These are phyloP conservation scores for Salarias fasciatus DNA, from an alignment of 2,797 vertebrate genomes.

Conservation along the genomic window DNA sequence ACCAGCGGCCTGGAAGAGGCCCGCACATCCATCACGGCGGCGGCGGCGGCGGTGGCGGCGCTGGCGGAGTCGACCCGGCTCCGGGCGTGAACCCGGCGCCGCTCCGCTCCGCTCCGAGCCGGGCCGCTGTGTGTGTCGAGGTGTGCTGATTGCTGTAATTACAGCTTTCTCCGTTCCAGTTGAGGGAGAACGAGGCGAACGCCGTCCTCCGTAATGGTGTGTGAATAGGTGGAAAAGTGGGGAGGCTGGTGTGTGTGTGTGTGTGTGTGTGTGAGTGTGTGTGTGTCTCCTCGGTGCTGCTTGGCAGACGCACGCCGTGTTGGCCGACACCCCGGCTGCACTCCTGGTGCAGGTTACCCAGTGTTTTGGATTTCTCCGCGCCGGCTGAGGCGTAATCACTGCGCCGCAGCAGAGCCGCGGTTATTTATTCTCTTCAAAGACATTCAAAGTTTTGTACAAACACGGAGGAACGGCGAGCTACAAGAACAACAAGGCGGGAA, in stretches of 20 bases:
- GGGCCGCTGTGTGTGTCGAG: slow-evolving; percentile 26
- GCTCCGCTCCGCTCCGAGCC: slow-evolving; percentile 26
- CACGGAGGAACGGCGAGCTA: slow-evolving; percentile 26
- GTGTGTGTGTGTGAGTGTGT: slow-evolving; percentile 44
- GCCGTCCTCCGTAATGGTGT: slow-evolving; percentile 62
- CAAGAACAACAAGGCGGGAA: slow-evolving; percentile 40
- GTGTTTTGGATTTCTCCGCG: slow-evolving; percentile 67
- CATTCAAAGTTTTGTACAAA: slow-evolving; percentile 42
- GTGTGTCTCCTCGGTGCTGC: slow-evolving; percentile 52
- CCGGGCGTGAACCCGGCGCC: slow-evolving; percentile 49
- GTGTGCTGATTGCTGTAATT: slow-evolving; percentile 67
- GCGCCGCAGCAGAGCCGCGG: slow-evolving; percentile 35
- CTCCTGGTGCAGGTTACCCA: slow-evolving; percentile 69
- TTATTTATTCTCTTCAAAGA: slow-evolving; percentile 60
- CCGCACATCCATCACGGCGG: slow-evolving; percentile 71
- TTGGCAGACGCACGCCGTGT: slow-evolving; percentile 71
- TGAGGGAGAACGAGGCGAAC: slow-evolving; percentile 21
- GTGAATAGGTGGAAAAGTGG: slow-evolving; percentile 72
- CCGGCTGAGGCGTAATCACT: slow-evolving; percentile 66
- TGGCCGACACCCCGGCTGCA: slow-evolving; percentile 71
- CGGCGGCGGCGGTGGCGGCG: slow-evolving; percentile 49
- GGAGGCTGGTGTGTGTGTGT: slow-evolving; percentile 41
- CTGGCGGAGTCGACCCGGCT: slow-evolving; percentile 17
- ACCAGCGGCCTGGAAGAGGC: slow-evolving; percentile 72
- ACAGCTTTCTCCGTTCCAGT: slow-evolving; percentile 45